Conservation (phyloP, 2,888 invertebrate species). For the Eurois occulta region DNA sequence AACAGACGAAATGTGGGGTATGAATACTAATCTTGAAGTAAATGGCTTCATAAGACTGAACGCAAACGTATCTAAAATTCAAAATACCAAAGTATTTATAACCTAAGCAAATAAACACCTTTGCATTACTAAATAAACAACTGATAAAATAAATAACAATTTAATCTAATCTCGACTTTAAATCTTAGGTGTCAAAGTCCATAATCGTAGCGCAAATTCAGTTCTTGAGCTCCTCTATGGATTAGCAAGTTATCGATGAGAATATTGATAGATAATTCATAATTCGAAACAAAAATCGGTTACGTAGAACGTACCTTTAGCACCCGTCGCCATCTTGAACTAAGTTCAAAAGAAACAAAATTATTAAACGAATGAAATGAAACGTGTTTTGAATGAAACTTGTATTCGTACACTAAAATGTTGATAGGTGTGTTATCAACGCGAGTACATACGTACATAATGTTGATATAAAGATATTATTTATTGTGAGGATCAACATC, state of each 20-base stretch:
- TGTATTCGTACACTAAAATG: constrained; percentile 63
- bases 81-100: neutral
- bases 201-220: neutral
- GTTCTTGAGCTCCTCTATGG: neutral
- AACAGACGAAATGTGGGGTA: neutral
- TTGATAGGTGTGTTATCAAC: constrained; percentile 66
- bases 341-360: constrained; percentile 27
- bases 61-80: neutral
- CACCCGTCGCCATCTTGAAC: constrained; percentile 66
- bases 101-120: neutral
- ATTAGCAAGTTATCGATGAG: constrained; percentile 6
- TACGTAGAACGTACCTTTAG: constrained; percentile 71
- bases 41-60: neutral
- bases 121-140: constrained; percentile 6
- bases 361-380: constrained; percentile 9
- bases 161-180: constrained; percentile 23
- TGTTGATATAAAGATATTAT: constrained; percentile 52
- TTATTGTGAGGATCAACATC: constrained; percentile 34
- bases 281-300: neutral
- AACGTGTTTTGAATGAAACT: constrained; percentile 68
- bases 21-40: neutral
- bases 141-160: constrained; percentile 7
- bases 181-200: fast-evolving
- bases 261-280: neutral
- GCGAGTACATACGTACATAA: constrained; percentile 46